Conservation (phyloP, 2,113 vertebrate species). For the Leptosomus discolor region DNA sequence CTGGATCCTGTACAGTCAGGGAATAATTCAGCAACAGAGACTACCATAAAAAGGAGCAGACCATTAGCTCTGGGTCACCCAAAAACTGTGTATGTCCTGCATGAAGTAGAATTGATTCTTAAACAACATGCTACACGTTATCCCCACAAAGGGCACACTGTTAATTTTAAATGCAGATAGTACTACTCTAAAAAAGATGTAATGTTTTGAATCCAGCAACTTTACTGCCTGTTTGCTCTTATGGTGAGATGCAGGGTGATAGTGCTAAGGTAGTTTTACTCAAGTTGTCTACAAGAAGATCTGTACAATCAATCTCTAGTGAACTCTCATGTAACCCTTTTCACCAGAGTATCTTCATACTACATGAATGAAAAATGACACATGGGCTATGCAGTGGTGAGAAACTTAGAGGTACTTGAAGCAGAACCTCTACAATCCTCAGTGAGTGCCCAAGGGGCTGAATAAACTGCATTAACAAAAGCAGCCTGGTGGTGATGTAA, state of each 20-base stretch:
- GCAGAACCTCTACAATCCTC: neutral
- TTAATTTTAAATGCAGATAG: neutral
- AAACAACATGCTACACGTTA: neutral
- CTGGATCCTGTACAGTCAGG: neutral
- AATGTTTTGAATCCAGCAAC: neutral
- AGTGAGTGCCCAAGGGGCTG: neutral
- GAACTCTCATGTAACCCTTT: neutral
- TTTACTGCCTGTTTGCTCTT: neutral
- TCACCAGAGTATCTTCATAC: neutral
- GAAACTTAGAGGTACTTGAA: neutral
- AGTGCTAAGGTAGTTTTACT: neutral
- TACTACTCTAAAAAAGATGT: neutral
- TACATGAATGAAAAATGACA: neutral
- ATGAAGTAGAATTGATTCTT: neutral
- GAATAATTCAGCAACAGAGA: neutral
- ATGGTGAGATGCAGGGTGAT: neutral
- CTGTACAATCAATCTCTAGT: neutral
- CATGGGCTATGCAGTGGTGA: neutral
- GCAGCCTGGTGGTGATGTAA: neutral
- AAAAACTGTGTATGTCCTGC: neutral
- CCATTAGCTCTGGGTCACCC: neutral
- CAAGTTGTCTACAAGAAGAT: neutral
- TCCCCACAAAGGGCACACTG: neutral
- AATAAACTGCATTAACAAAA: neutral
- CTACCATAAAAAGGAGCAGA: neutral